Evolutionary conservation across 2,888 invertebrate genomes (phyloP), one percentile per base, ranked within the genome.

Genomic region (Melolontha melolontha): DNA sequence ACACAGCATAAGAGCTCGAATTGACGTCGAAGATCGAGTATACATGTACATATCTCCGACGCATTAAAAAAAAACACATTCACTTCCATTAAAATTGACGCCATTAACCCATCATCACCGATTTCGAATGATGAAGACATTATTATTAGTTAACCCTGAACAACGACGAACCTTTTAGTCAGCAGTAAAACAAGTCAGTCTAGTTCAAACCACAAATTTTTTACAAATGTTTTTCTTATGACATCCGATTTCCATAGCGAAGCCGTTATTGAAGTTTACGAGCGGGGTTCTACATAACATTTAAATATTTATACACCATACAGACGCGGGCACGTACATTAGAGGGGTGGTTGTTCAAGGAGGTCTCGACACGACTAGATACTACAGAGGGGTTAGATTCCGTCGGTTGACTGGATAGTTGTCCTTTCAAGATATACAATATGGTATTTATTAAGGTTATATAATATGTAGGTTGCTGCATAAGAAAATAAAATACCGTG

Each of bases 201-300:
- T 12, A 34, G 5, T 52, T 52, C 17, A 16, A 40, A 40, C 40
- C 54, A 54, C 54, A 54, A 54, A 49, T 62, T 62, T 62, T 49
- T 50, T 62, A 62, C 62, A 62, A 62, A 62, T 62, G 47, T 47
- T 39, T 62, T 62, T 39, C 49, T 62, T 49, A 49, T 39, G 62
- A 62, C 40, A 14, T 52, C 44, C 41, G 27, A 39, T 54, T 65
- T 65, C 64, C 64, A 65, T 65, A 42, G 22, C 42, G 44, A 44
- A 54, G 54, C 40, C 64, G 64, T 65, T 65, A 65, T 44, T 65
- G 52, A 65, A 65, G 29, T 65, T 65, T 65, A 65, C 54, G 64
- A 54, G 40, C 64, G 29, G 34, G 52, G 63, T 49, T 39, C 54
- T 27, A 44, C 64, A 44, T 52, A 51, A 52, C 52, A 65, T 65